These are phyloP conservation scores for Siderastrea siderea DNA, from an alignment of 92 coral and sea anemone species.

Conservation along the genomic window DNA sequence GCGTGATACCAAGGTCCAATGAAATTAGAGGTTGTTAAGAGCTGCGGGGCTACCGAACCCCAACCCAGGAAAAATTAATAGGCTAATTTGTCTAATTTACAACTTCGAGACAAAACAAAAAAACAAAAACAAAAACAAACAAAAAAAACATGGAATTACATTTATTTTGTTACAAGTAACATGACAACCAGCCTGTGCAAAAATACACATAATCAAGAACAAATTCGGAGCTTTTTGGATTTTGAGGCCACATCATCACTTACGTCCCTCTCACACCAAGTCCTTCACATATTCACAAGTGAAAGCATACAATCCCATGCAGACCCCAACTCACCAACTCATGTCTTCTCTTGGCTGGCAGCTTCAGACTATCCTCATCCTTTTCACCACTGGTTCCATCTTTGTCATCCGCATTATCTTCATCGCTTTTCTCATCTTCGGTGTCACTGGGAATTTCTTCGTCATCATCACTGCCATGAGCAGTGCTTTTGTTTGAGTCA, in stretches of 20 bases:
- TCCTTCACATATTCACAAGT: neutral
- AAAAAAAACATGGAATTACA: too few relatives aligned
- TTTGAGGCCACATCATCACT: neutral
- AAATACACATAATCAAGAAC: too few relatives aligned
- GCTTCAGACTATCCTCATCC: constrained; percentile 47
- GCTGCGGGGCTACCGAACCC: too few relatives aligned
- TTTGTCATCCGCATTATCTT: constrained; percentile 14
- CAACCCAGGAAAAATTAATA: too few relatives aligned
- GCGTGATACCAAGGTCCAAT: too few relatives aligned
- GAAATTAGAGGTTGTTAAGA: too few relatives aligned
- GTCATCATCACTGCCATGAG: constrained; percentile 59
- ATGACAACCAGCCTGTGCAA: too few relatives aligned
- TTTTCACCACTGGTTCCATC: constrained; percentile 4
- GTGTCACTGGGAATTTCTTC: constrained; percentile 94
- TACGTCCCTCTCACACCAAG: neutral
- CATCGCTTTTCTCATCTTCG: constrained; percentile 78
- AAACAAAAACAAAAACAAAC: too few relatives aligned
- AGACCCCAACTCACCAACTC: constrained; percentile 63
- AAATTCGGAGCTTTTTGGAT: too few relatives aligned
- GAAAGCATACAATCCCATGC: neutral
- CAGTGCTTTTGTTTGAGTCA: constrained; percentile 27
- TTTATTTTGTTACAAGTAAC: too few relatives aligned
- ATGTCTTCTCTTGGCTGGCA: constrained; percentile 81
- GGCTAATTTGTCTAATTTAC: too few relatives aligned
- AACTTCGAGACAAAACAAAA: too few relatives aligned